Evolutionary conservation across 2,113 vertebrate genomes (phyloP), one percentile per base, ranked within the genome.

Genomic region (Serranochromis macrocephalus): DNA sequence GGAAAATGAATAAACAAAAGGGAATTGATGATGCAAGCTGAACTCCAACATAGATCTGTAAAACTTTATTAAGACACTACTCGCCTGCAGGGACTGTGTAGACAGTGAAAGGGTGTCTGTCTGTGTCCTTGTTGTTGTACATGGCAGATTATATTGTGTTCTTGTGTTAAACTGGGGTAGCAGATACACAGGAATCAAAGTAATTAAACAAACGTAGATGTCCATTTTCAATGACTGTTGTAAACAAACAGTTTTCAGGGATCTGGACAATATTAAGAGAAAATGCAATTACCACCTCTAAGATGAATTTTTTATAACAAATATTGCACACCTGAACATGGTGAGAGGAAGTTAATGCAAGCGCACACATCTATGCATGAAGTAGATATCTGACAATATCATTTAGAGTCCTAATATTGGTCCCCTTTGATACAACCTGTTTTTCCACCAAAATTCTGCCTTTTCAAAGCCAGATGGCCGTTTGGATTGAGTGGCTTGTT

Each of bases 221-320:
- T 24, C 5, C 14, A 75, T 21, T 47, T 47, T 29, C 5, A 47
- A 14, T 16, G 63, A 42, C 1, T 24, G 38, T 13, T 71, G 12
- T 14, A 24, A 71, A 24, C 66, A 24, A 42, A 71, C n/a, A 24
- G 57, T 4, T 42, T 71, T 71, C 36, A 71, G 36, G 0, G 19
- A 40, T 40, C 36, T 68, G 63, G 63, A 68, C 7, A 14, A 24
- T 24, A 40, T 68, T 68, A 68, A 68, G 19, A 8, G 36, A 40
- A 38, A 68, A 0, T 38, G 31, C 4, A 1, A 68, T 21, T 0
- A 66, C 6, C 1, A 66, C 10, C 0, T 5, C 19, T n/a, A 8
- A 68, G 33, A 66, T 13, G 7, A 2, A 0, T 38, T 68, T 38
- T 38, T 61, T 31, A 61, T 31, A 61, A 17, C 57, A 61, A 38